These are phyloP conservation scores for Liasis olivaceus DNA, from an alignment of 2,797 vertebrate genomes.

Conservation along the genomic window DNA sequence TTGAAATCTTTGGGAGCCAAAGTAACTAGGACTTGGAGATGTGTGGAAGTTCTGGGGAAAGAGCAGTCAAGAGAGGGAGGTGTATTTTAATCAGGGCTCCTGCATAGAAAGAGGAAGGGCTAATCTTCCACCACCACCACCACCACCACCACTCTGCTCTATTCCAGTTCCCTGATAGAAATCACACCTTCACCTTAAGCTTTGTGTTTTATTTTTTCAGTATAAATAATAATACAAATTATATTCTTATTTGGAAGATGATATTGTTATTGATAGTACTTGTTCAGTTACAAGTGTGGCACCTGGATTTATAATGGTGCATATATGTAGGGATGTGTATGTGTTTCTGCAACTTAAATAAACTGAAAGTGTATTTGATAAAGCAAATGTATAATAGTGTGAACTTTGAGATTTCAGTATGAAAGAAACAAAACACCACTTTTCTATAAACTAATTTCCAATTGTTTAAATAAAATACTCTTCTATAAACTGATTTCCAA, in stretches of 20 bases:
- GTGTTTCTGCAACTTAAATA: not conserved
- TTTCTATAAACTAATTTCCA: not conserved
- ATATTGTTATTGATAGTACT: not conserved
- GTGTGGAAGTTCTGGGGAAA: not conserved
- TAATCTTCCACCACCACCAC: not conserved
- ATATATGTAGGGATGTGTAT: not conserved
- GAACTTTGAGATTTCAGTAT: not conserved
- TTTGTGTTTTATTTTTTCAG: not conserved
- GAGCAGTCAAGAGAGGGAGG: no score
- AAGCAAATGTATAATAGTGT: not conserved
- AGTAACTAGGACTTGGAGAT: not conserved
- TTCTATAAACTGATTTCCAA: not conserved
- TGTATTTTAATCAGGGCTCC: not conserved
- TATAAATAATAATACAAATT: not conserved
- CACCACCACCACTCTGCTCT: not conserved
- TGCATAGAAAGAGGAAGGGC: not conserved
- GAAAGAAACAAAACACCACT: not conserved
- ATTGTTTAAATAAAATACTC: not conserved
- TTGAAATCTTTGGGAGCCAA: not conserved
- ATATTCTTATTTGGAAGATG: not conserved
- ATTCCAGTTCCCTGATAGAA: not conserved
- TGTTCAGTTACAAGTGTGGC: not conserved
- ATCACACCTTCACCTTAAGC: not conserved
- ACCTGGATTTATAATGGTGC: not conserved
- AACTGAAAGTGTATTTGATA: not conserved